Conservation (phyloP, 2,113 vertebrate species). For the Dipodomys spectabilis region DNA sequence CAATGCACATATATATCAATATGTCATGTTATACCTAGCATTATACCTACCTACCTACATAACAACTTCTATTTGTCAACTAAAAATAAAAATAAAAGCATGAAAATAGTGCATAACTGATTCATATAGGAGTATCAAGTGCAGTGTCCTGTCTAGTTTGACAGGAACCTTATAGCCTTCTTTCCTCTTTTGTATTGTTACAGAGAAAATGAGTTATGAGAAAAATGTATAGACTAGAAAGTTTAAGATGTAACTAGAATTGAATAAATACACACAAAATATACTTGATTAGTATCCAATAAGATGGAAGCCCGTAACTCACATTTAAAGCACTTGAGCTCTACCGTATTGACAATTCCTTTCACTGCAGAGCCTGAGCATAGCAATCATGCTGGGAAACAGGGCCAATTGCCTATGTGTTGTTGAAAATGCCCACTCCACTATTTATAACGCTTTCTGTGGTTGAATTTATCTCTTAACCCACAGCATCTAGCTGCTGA, state of each 20-base stretch:
- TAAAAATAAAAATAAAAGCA: background rate
- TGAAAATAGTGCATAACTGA: background rate
- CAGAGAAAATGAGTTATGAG: constrained; percentile 7
- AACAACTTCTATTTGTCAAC: background rate
- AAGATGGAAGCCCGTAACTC: background rate
- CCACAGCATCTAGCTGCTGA: background rate
- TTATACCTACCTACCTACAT: background rate
- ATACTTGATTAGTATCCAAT: background rate
- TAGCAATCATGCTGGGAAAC: background rate
- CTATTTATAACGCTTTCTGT: background rate
- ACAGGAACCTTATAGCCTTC: background rate
- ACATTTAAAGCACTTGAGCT: background rate
- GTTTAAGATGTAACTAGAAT: background rate
- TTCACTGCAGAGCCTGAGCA: background rate
- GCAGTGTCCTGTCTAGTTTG: background rate
- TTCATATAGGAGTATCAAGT: background rate
- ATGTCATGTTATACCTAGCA: background rate
- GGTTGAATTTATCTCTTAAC: constrained; percentile 20
- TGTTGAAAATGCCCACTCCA: background rate
- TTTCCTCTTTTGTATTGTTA: constrained; percentile 8
- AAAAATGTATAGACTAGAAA: background rate
- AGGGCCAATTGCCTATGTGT: background rate
- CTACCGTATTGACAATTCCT: background rate
- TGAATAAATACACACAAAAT: background rate
- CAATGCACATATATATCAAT: background rate